These are phyloP conservation scores for Lordiphosa fenestrarum DNA, from an alignment of 2,888 invertebrate species.

Conservation along the genomic window DNA sequence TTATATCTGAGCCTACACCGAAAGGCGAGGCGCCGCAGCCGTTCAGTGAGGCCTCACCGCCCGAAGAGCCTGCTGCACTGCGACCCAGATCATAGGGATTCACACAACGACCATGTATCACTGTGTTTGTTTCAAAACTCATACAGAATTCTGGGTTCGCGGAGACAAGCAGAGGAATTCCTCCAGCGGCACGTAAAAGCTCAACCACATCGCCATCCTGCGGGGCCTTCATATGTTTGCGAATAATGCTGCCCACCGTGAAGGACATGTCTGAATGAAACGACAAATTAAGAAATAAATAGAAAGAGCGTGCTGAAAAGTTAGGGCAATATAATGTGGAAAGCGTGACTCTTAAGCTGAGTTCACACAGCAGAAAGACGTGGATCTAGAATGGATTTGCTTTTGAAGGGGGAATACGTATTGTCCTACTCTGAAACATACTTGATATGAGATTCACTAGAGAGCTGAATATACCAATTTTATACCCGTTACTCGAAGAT, in stretches of 20 bases:
- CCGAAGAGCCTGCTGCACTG: conserved; percentile 94
- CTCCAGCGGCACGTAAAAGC: conserved; percentile 86
- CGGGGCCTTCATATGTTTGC: conserved; percentile 81
- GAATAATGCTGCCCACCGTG: conserved; percentile 85
- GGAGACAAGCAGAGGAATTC: conserved; percentile 90
- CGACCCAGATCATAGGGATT: conserved; percentile 91
- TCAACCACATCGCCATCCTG: conserved; percentile 86
- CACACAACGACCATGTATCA: conserved; percentile 87
- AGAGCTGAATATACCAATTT: no score
- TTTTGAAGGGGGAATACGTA: no score
- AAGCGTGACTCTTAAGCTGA: no score
- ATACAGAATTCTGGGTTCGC: conserved; percentile 94
- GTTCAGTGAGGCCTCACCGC: conserved; percentile 89
- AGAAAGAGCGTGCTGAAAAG: background rate
- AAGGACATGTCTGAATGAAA: conserved; percentile 84
- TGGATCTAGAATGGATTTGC: no score
- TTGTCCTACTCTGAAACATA: no score
- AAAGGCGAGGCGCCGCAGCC: conserved; percentile 88
- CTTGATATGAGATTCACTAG: no score
- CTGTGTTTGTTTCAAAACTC: conserved; percentile 92
- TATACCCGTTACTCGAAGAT: no score
- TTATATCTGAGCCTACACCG: conserved; percentile 92
- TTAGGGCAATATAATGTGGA: no score
- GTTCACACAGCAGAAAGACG: no score
- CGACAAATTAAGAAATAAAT: background rate